phyloP scores from a whole-genome alignment of 2,888 invertebrate genomes.

The Leptopterna dolabrata region DNA sequence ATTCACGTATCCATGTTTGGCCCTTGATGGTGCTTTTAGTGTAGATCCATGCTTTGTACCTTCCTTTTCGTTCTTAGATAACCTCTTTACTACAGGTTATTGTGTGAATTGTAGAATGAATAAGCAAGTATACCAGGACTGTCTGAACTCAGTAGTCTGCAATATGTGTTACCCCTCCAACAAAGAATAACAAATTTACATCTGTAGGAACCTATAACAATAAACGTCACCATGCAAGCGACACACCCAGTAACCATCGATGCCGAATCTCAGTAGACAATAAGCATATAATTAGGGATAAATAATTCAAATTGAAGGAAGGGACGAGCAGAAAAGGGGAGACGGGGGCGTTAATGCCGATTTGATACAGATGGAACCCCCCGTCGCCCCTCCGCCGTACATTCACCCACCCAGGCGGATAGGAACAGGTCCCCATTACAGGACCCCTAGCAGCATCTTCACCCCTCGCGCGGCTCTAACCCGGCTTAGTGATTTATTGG shows the following conservation, averaged over 20 bases:
- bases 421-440: conserved; percentile 29
- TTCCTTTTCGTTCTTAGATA: too few species aligned
- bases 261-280: conserved; percentile 17
- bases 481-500: conserved; percentile 48
- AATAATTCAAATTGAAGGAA: conserved; percentile 38
- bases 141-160: too few species aligned
- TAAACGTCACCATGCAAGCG: not conserved
- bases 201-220: not conserved
- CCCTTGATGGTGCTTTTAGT: too few species aligned
- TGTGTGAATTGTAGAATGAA: too few species aligned
- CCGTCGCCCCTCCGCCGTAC: not conserved
- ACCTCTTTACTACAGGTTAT: too few species aligned
- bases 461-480: conserved; percentile 14
- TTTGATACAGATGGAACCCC: conserved; percentile 42
- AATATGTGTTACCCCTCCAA: too few species aligned
- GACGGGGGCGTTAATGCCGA: conserved; percentile 38
- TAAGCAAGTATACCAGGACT: too few species aligned
- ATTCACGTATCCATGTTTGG: too few species aligned
- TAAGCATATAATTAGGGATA: conserved; percentile 39
- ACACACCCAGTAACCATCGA: not conserved
- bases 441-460: conserved; percentile 17
- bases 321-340: not conserved
- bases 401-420: not conserved
- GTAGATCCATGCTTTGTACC: too few species aligned
- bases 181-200: too few species aligned